Evolutionary conservation across 2,113 vertebrate genomes (phyloP), one percentile per base, ranked within the genome.

Genomic region (Pachycephala philippinensis): DNA sequence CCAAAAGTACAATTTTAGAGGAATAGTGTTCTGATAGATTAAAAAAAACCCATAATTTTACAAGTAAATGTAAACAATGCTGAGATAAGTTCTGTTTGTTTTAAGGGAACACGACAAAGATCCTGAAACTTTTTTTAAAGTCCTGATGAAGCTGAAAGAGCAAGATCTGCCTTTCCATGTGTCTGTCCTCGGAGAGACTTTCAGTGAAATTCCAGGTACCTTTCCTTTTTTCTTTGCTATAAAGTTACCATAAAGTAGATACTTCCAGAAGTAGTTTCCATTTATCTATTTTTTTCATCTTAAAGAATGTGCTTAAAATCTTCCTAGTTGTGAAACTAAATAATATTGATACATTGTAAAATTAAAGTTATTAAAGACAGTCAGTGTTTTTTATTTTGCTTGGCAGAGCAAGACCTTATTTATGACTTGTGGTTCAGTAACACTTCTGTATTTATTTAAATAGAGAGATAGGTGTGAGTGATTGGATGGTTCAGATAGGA

Each of bases 81-180:
- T 92, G 91, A 96, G 39, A 59, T 95, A 91, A 97, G 90, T 98
- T 99, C 98, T 99, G 91, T 99, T 98, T 99, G 81, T 98, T 99
- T 99, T 97, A 98, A 99, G 99, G 99, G 99, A 99, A 95, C 98
- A 99, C 23, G 99, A 99, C 98, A 99, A 99, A 98, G 99, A 98
- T 98, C 99, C 99, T 92, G 99, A 99, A 98, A 99, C 98, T 95
- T 99, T 99, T 98, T 99, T 99, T 98, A 98, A 99, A 98, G 98
- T 98, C 76, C 93, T 99, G 97, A 95, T 99, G 98, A 98, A 98
- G 97, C 98, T 98, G 95, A 99, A 99, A 95, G 98, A 99, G 57
- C 92, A 95, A 90, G 96, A 95, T 92, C 91, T 99, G 39, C 87
- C 88, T 98, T 99, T 99, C 98, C 97, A 98, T 14, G 98, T 99